Evolutionary conservation across 1,140 invertebrate genomes (phyloP), one percentile per base, ranked within the genome.

Genomic region (Drosophila mayri): DNA sequence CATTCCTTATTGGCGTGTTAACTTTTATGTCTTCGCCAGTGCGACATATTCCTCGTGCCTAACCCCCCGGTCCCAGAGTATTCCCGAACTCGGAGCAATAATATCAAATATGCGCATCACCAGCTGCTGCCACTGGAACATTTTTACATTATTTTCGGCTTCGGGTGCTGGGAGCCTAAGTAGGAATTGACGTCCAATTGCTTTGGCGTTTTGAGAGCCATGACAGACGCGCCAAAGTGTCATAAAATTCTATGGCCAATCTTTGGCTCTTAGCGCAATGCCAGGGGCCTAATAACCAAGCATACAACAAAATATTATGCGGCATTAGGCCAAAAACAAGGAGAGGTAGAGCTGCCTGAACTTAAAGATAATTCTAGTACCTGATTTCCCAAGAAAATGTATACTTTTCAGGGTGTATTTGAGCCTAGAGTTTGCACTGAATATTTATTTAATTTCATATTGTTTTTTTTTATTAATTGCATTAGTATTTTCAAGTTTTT

Each of bases 181-280:
- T 84, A 88, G 76, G 68, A 87, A 87, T 87, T 84, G 84, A 78
- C 84, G 87, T 87, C 66, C 84, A 87, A 87, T 87, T 87, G 80
- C 79, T 77, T 80, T 79, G 50, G 67, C 65, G 49, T 70, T 78
- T 77, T 58, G 46, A 50, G 59, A 35, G 59, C 74, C 75, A 66
- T 59, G 74, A 62, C 71, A 68, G 67, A 72, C 60, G 58, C 75
- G 60, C 79, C 71, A 61, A 87, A 87, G 84, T 66, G 68, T 67
- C 84, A 88, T 87, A 80, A 87, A 87, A 87, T 74, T 87, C 84
- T 77, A 87, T 87, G 83, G 76, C 71, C 84, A 87, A 87, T 88
- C 84, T 79, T 87, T 77, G 67, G 84, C 84, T 77, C 84, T 88
- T 88, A 79, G 84, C 84, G 58, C 79, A 82, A 68, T 44, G 71